Percentiles rank a stretch among this genome's conserved stretches.
Evolutionary conservation across 2,797 vertebrate genomes (phyloP).

Genomic region (Oophaga sylvatica): DNA sequence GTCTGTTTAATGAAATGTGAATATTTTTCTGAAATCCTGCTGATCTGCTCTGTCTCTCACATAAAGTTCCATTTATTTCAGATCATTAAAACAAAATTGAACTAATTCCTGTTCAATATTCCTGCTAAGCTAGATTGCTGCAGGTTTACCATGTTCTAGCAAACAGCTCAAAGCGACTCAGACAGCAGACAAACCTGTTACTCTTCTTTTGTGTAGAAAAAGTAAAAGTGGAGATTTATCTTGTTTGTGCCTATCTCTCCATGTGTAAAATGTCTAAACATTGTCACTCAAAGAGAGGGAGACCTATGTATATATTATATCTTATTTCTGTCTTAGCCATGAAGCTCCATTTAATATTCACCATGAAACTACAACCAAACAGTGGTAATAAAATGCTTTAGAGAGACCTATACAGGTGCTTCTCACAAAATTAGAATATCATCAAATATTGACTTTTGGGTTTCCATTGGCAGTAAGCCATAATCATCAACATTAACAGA

Average conservation of each 20-base stretch:
- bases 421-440: too few species aligned
- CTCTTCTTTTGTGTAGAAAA: background rate
- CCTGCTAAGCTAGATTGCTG: background rate
- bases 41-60: background rate
- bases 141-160: background rate
- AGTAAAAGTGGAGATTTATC: slow-evolving; percentile 31
- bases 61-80: background rate
- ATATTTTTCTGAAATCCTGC: too few species aligned
- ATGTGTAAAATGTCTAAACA: background rate
- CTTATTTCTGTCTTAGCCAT: too few species aligned
- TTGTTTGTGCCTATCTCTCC: background rate
- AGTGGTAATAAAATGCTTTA: too few species aligned
- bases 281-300: background rate
- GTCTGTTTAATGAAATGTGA: too few species aligned
- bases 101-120: background rate
- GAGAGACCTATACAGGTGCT: too few species aligned
- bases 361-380: too few species aligned
- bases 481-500: too few species aligned
- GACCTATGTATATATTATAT: too few species aligned
- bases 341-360: too few species aligned
- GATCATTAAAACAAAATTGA: background rate
- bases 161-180: background rate
- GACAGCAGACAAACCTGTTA: slow-evolving; percentile 35
- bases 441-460: too few species aligned
- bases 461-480: too few species aligned